phyloP scores from a whole-genome alignment of 2,888 invertebrate species.

The Xestobium rufovillosum region DNA sequence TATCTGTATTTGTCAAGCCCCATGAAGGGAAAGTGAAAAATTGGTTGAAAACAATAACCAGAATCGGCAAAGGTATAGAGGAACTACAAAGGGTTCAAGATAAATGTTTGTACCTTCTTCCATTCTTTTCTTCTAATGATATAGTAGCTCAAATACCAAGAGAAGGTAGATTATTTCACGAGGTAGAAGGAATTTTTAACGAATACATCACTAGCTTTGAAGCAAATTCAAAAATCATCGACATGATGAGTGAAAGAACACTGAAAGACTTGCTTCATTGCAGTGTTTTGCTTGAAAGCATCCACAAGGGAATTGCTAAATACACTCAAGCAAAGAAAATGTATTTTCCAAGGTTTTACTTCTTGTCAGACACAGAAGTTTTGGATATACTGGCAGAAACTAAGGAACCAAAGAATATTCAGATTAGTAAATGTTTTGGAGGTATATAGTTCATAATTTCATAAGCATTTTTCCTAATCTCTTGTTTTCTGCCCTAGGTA shows the following conservation, averaged over 20 bases:
- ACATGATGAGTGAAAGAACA: slow-evolving; percentile 53
- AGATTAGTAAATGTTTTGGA: too few relatives aligned
- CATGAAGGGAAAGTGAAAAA: slow-evolving; percentile 57
- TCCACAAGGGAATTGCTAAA: slow-evolving; percentile 68
- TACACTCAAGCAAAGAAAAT: slow-evolving; percentile 74
- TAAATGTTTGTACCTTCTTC: slow-evolving; percentile 72
- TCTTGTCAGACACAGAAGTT: slow-evolving; percentile 81
- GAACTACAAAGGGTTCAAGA: slow-evolving; percentile 75
- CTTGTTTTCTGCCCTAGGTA: too few relatives aligned
- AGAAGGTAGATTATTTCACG: slow-evolving; percentile 63
- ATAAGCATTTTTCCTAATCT: too few relatives aligned
- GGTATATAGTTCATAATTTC: too few relatives aligned
- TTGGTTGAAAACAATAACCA: slow-evolving; percentile 63
- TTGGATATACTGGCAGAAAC: slow-evolving; percentile 78
- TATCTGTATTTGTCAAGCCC: slow-evolving; percentile 76
- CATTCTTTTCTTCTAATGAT: slow-evolving; percentile 73
- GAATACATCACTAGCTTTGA: slow-evolving; percentile 36
- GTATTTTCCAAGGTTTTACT: slow-evolving; percentile 77
- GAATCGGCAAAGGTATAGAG: slow-evolving; percentile 60
- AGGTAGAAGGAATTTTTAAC: slow-evolving; percentile 48
- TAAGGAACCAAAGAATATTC: slow-evolving; percentile 69
- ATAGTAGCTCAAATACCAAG: slow-evolving; percentile 73
- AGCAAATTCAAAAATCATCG: slow-evolving; percentile 52
- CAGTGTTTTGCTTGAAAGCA: slow-evolving; percentile 59
- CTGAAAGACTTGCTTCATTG: slow-evolving; percentile 60